phyloP scores from a whole-genome alignment of 2,797 vertebrate genomes.

The Pangasius larnaudii region DNA sequence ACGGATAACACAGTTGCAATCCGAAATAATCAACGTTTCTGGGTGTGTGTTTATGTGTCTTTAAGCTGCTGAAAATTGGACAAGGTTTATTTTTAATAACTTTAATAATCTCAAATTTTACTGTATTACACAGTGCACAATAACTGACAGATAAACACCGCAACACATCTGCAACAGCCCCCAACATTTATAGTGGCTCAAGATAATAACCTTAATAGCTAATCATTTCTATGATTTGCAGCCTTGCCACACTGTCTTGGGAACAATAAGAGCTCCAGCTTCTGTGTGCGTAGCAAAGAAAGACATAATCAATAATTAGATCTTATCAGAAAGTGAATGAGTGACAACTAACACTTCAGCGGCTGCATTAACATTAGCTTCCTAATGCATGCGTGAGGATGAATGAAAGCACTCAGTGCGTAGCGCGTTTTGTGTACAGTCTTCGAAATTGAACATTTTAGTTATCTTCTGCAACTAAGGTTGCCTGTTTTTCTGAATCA shows the following conservation, averaged over 20 bases:
- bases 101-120: neutral
- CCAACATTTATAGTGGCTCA: neutral
- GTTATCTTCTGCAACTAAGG: neutral
- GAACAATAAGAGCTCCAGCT: neutral
- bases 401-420: neutral
- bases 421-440: neutral
- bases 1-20: neutral
- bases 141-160: neutral
- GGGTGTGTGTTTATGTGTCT: neutral
- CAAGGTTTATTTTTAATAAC: neutral
- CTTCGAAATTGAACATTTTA: neutral
- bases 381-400: neutral
- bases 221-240: neutral
- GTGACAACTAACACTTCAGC: neutral
- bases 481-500: neutral
- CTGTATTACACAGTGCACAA: neutral
- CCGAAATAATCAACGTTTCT: neutral
- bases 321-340: constrained; percentile 13
- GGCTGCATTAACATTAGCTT: neutral
- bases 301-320: constrained; percentile 11
- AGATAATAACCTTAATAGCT: constrained; percentile 13
- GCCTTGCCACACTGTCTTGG: neutral
- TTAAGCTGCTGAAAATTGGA: neutral
- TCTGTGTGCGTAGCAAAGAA: neutral
- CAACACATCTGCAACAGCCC: neutral